Base-by-base conservation (phyloP, 2,113 vertebrate species). In the Rhizomys pruinosus region DNA sequence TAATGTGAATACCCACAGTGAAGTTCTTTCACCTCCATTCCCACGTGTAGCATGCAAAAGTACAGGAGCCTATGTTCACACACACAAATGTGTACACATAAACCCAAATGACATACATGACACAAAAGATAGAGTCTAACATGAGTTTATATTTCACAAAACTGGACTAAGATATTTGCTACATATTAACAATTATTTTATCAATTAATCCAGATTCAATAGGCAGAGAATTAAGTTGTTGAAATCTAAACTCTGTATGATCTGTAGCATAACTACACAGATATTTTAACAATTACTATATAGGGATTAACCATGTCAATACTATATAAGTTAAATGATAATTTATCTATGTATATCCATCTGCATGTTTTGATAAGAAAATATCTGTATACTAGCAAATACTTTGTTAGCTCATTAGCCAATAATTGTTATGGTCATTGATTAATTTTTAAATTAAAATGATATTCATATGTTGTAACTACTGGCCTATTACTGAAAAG, bases 151-250 rank as follows among this genome's bases (percentile, higher is more conserved):
- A 79, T 66, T n/a, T 16, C 16, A 23, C 69, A 73, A 74, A 82
- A 69, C 1, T 11, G 10, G 23, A 87, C 11, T n/a, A 23, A 34
- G 11, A 20, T 47, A 27, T 66, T 15, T 20, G 2, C 3, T 66
- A 15, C 22, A 11, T 87, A 25, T 9, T 74, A 22, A 16, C 1
- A 66, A 61, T 2, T 7, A 68, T 82, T 64, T 87, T 16, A 81
- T 63, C 11, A 81, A 57, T 34, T 86, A 27, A 86, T 39, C 78
- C 52, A 69, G 9, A 57, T 72, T 16, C 32, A 59, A 37, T 68
- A 13, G 80, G 59, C 23, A 92, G 78, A 95, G 16, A 12, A 86
- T 73, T 87, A 37, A 87, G 87, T 81, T 25, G 0, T 93, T 82
- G 27, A 84, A 81, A 29, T 74, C 52, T 74, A 87, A 82, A 66